Percentiles rank a stretch among this genome's conserved stretches.
These are phyloP conservation scores for Diarsia brunnea DNA, from an alignment of 2,888 invertebrate genomes.

Conservation along the genomic window DNA sequence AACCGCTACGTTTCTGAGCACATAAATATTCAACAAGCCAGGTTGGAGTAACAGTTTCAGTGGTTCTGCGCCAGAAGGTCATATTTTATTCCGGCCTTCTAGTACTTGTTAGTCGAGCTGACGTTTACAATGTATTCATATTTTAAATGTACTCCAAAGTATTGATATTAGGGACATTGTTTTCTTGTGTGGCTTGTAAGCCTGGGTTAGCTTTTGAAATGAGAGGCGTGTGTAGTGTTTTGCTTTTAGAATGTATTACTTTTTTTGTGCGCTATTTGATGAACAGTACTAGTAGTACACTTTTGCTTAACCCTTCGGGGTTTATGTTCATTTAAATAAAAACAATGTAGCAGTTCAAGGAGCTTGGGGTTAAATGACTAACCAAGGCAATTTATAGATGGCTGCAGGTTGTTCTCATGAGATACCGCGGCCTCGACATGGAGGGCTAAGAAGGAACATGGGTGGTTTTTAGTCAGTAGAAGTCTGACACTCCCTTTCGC, in stretches of 20 bases:
- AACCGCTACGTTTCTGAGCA: conserved; percentile 56
- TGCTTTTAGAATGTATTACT: not conserved
- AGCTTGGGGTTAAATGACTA: no score
- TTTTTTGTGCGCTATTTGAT: not conserved
- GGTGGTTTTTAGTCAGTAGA: no score
- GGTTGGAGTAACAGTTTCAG: conserved; percentile 63
- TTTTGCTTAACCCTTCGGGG: not conserved
- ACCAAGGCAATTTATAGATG: no score
- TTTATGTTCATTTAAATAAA: not conserved
- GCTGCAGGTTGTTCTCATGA: no score
- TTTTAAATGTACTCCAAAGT: conserved; percentile 62
- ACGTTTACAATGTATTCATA: conserved; percentile 66
- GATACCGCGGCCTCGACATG: no score
- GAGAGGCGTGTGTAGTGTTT: not conserved
- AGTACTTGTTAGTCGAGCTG: conserved; percentile 65
- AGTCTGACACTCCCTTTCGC: no score
- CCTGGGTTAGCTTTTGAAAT: conserved; percentile 10
- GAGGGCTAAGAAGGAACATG: no score
- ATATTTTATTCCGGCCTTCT: conserved; percentile 70
- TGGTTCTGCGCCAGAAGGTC: conserved; percentile 61
- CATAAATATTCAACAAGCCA: conserved; percentile 66
- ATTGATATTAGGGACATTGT: conserved; percentile 42
- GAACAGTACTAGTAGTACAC: no score
- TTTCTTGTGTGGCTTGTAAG: not conserved
- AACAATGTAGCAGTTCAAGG: not conserved